Percentiles rank a stretch among this genome's conserved stretches.
Evolutionary conservation across 2,888 invertebrate species (phyloP).

Genomic region (Drosophila borborema): DNA sequence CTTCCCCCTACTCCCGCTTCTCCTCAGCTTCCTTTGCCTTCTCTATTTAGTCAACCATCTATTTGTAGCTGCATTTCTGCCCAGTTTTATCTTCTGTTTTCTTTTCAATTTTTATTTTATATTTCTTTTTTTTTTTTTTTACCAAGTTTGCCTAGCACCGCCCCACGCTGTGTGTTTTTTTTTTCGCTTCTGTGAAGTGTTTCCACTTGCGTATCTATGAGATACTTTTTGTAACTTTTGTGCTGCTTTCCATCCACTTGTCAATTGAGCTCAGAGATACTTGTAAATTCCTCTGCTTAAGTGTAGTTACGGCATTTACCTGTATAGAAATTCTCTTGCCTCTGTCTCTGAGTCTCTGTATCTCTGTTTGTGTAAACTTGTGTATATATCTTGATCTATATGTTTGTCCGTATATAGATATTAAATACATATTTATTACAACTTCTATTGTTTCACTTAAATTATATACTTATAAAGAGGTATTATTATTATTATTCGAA

Average conservation of each 20-base stretch:
- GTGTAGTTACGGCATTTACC: neutral
- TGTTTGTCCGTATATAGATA: neutral
- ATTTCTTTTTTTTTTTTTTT: neutral
- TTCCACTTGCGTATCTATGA: constrained; percentile 23
- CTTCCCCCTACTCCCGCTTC: neutral
- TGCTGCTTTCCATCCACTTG: constrained; percentile 18
- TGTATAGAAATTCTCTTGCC: neutral
- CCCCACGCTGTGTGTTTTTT: neutral
- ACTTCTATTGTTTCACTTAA: neutral
- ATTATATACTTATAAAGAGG: neutral
- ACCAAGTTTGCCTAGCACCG: constrained; percentile 1
- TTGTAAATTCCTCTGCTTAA: neutral
- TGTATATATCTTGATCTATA: neutral
- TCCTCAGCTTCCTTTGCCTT: too few species aligned
- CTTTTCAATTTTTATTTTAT: too few species aligned
- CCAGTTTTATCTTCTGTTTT: neutral
- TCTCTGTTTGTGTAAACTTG: neutral
- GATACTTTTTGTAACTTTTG: constrained; percentile 21
- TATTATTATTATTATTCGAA: neutral
- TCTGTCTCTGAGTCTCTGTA: neutral
- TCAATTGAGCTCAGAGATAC: constrained; percentile 2
- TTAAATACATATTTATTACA: neutral
- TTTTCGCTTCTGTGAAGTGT: neutral
- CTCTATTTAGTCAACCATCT: neutral
- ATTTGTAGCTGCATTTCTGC: constrained; percentile 5